Conservation (phyloP, 2,113 vertebrate species). For the Amphiprion percula region DNA sequence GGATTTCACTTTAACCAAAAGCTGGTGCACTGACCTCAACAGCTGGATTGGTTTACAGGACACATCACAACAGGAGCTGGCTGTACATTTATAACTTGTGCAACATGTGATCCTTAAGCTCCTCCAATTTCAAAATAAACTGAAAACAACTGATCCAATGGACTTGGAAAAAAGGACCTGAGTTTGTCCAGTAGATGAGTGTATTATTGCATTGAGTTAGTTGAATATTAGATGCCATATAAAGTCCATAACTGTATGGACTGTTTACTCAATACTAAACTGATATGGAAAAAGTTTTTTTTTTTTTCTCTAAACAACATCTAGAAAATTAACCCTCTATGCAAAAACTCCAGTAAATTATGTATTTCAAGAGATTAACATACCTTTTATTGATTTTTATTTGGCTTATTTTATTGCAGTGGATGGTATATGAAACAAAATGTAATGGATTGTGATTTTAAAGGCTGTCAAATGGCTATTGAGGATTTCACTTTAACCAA, state of each 20-base stretch:
- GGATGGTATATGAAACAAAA: slow-evolving; percentile 1
- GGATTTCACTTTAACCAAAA: not conserved
- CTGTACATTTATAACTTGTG: not conserved
- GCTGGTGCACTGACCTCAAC: not conserved
- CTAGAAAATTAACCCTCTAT: too few relatives aligned
- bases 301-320: too few relatives aligned
- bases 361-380: not conserved
- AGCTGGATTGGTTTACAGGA: slow-evolving; percentile 14
- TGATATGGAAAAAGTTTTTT: too few relatives aligned
- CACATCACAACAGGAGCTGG: not conserved
- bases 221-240: too few relatives aligned
- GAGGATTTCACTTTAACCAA: not conserved
- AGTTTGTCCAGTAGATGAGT: too few relatives aligned
- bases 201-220: too few relatives aligned
- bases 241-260: too few relatives aligned
- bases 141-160: not conserved
- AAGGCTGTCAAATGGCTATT: slow-evolving; percentile 5
- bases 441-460: slow-evolving; percentile 16
- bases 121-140: not conserved
- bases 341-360: too few relatives aligned
- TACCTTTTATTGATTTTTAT: slow-evolving; percentile 8
- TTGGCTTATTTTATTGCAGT: not conserved
- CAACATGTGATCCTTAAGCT: slow-evolving; percentile 12
- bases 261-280: too few relatives aligned
- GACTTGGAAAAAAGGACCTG: not conserved